These are phyloP conservation scores for Heteractis magnifica DNA, from an alignment of 92 coral and sea anemone species.

Conservation along the genomic window DNA sequence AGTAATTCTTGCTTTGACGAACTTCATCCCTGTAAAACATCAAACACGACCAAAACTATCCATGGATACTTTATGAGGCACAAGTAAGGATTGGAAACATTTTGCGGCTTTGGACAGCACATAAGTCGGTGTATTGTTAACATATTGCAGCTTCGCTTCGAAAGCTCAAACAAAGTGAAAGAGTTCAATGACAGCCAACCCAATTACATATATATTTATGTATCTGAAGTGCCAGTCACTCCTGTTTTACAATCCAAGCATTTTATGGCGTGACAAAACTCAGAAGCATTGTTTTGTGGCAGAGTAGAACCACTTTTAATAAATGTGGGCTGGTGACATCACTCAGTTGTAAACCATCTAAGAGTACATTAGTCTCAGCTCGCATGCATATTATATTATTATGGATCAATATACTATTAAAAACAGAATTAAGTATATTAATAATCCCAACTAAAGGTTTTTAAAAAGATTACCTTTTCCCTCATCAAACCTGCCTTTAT, in stretches of 20 bases:
- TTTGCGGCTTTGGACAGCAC: background rate
- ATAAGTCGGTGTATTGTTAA: background rate
- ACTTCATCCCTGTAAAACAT: conserved; percentile 18
- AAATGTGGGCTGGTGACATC: too few relatives aligned
- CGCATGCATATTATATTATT: too few relatives aligned
- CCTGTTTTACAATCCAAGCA: background rate
- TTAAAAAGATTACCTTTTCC: too few relatives aligned
- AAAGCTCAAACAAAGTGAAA: background rate
- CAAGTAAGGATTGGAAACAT: background rate
- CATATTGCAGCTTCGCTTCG: background rate
- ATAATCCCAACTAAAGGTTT: too few relatives aligned
- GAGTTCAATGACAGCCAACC: conserved; percentile 3
- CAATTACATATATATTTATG: background rate
- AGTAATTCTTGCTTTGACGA: background rate
- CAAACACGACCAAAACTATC: background rate
- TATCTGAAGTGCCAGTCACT: background rate
- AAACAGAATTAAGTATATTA: too few relatives aligned
- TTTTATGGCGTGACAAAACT: conserved; percentile 15
- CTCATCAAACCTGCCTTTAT: too few relatives aligned
- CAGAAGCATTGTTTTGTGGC: background rate
- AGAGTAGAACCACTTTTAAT: background rate
- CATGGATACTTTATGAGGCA: background rate
- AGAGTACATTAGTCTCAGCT: too few relatives aligned
- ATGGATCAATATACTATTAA: too few relatives aligned
- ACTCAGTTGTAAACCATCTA: background rate